Evolutionary conservation across 2,797 vertebrate genomes (phyloP).

Genomic region (Simalia tracyae): DNA sequence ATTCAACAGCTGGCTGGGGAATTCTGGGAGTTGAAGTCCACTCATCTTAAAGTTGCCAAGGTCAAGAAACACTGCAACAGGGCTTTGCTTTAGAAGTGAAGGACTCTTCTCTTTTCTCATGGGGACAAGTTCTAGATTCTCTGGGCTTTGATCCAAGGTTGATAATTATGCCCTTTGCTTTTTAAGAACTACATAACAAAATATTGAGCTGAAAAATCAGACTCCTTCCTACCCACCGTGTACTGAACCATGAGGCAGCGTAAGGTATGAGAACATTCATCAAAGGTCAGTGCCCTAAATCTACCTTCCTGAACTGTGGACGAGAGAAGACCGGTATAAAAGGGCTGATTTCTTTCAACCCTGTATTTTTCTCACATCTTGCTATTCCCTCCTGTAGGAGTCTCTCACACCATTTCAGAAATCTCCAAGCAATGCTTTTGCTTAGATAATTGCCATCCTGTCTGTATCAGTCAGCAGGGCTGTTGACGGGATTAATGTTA

Average conservation of each 20-base stretch:
- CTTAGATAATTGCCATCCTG: constrained; percentile 29
- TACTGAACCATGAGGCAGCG: background rate
- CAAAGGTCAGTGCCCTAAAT: background rate
- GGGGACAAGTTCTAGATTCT: background rate
- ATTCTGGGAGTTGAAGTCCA: too few relatives aligned
- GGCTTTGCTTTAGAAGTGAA: background rate
- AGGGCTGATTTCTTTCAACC: background rate
- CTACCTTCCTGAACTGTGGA: background rate
- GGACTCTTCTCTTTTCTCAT: background rate
- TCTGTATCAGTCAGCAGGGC: constrained; percentile 31
- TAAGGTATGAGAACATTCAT: background rate
- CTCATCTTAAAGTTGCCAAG: too few relatives aligned
- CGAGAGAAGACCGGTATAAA: background rate
- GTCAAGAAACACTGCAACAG: background rate
- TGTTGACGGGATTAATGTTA: constrained; percentile 34
- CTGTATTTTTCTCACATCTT: background rate
- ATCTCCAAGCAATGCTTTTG: constrained; percentile 10
- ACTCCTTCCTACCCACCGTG: background rate
- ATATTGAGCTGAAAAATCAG: background rate
- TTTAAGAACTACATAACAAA: background rate
- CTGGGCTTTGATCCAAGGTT: background rate
- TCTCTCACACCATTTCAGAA: background rate
- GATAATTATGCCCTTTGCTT: background rate
- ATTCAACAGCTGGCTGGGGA: background rate
- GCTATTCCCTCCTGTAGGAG: background rate